Conservation (phyloP, 2,113 vertebrate genomes). For the Antennarius striatus region DNA sequence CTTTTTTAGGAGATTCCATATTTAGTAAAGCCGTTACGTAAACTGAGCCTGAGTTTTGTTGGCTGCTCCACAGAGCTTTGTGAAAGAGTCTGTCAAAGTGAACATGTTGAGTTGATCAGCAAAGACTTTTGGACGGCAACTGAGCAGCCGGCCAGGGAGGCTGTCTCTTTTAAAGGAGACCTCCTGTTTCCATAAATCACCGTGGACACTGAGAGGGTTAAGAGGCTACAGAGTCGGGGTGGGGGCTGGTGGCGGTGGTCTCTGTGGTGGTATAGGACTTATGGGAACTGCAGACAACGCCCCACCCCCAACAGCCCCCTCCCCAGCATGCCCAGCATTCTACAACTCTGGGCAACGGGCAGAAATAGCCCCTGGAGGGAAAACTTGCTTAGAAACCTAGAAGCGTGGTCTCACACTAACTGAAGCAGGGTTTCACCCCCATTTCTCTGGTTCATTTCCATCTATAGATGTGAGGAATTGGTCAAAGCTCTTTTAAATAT, state of each 20-base stretch:
- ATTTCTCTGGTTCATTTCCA: background rate
- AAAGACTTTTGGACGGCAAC: conserved; percentile 1
- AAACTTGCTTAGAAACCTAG: background rate
- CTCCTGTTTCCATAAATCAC: conserved; percentile 65
- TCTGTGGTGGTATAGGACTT: conserved; percentile 19
- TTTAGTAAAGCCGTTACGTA: too few relatives aligned
- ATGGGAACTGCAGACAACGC: conserved; percentile 41
- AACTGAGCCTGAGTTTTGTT: conserved; percentile 9
- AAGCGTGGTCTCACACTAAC: background rate
- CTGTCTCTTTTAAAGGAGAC: conserved; percentile 29
- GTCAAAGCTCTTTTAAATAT: too few relatives aligned
- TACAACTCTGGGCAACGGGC: conserved; percentile 39
- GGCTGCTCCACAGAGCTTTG: conserved; percentile 24
- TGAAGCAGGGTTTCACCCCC: background rate
- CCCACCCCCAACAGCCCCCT: conserved; percentile 31
- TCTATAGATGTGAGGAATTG: too few relatives aligned
- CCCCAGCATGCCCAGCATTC: conserved; percentile 58
- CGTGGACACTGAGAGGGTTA: conserved; percentile 41
- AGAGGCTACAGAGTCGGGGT: conserved; percentile 21
- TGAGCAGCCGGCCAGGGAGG: background rate
- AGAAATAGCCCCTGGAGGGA: conserved; percentile 55
- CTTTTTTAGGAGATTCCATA: too few relatives aligned
- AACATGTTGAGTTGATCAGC: conserved; percentile 3
- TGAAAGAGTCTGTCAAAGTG: conserved; percentile 13
- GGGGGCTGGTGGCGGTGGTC: background rate